Evolutionary conservation across 2,888 invertebrate genomes (phyloP), one percentile per base, ranked within the genome.

Genomic region (Congeria kusceri): DNA sequence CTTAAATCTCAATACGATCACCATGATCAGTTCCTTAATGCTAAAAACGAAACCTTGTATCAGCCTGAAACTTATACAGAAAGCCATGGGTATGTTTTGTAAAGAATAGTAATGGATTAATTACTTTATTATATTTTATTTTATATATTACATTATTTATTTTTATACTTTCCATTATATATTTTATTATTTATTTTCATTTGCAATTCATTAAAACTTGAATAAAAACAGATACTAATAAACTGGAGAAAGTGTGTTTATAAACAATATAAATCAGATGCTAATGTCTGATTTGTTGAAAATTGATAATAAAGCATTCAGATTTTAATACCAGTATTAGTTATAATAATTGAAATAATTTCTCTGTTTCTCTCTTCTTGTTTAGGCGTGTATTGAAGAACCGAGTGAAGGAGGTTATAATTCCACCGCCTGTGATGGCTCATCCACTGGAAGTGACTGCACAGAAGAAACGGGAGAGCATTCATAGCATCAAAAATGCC

Each of bases 1-100:
- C 84, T 94, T 25, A 93, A 93, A 79, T 84, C 93, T 27, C 84
- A 91, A 56, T 94, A 94, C 81, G 84, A 93, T 77, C 93, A 94
- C 28, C 92, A 93, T 83, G 84, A 87, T 18, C 91, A 92, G 57
- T 90, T 93, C 44, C 85, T 93, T 9, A 90, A 83, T 58, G 90
- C 87, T 47, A 91, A 86, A 68, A 89, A 91, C 82, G 89, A 93
- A 79, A 92, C 91, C 0, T 74, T 92, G n/a, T 84, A 90, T 44
- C 94, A 94, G 71, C 88, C 88, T 66, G 93, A 93, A 80, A 94
- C 93, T 9, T 74, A 89, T 28, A 91, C 90, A 46, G 84, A 76
- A 32, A 85, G 90, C 4, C 91, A 92, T 84, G 91, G 92, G 92
- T 92, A 79, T 77, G 87, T 77, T 39, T 25, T 53, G 20, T 18